Conservation (phyloP, 1,140 invertebrate species). For the Metopolophium dirhodum region DNA sequence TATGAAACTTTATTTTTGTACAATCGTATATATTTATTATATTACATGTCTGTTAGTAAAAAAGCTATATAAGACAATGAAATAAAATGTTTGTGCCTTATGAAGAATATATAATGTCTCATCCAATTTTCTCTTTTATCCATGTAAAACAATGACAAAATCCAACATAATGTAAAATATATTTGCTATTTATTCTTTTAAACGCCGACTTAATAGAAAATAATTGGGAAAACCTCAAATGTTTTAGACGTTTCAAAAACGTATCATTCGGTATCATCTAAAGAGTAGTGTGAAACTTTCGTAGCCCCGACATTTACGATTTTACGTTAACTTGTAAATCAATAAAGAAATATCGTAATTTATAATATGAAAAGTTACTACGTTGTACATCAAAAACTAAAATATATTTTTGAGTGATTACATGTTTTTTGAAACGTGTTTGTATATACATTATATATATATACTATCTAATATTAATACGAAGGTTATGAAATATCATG, state of each 20-base stretch:
- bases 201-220: neutral
- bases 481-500: neutral
- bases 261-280: neutral
- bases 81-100: neutral
- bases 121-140: neutral
- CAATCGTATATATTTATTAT: too few species aligned
- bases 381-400: neutral
- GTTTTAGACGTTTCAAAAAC: neutral
- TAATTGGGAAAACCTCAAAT: neutral
- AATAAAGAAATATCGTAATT: neutral
- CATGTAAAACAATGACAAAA: neutral
- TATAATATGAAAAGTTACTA: neutral
- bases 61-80: neutral
- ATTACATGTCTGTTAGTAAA: neutral
- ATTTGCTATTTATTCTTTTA: neutral
- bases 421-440: neutral
- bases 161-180: neutral
- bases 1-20: neutral
- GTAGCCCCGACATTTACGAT: neutral
- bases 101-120: neutral
- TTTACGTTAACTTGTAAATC: neutral
- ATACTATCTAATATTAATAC: neutral
- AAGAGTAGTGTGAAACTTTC: neutral
- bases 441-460: neutral
- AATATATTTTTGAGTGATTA: constrained; percentile 14